Conservation (phyloP, 2,888 invertebrate species). For the Clunio marinus region DNA sequence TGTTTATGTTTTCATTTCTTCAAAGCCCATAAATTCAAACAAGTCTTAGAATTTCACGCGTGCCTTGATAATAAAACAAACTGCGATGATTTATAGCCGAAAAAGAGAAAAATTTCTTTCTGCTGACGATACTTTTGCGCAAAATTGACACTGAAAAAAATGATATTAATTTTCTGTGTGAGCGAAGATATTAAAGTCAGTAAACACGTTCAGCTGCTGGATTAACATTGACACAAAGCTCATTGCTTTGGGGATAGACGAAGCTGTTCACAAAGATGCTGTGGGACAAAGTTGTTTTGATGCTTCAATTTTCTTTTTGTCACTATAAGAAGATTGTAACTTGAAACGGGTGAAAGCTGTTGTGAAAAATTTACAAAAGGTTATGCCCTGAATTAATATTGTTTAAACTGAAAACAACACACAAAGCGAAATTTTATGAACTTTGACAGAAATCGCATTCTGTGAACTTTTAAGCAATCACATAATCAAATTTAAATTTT, state of each 20-base stretch:
- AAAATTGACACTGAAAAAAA: constrained; percentile 24
- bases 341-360: too few relatives aligned
- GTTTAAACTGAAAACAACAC: too few relatives aligned
- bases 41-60: constrained; percentile 35
- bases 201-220: constrained; percentile 24
- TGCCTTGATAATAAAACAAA: constrained; percentile 24
- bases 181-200: constrained; percentile 27
- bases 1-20: not conserved
- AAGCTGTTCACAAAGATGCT: too few relatives aligned
- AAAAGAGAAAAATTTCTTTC: not conserved
- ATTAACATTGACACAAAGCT: constrained; percentile 4
- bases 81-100: constrained; percentile 34
- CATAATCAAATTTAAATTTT: too few relatives aligned
- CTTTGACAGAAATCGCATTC: too few relatives aligned
- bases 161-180: constrained; percentile 29
- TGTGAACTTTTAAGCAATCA: too few relatives aligned
- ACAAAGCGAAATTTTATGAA: too few relatives aligned
- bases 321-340: too few relatives aligned
- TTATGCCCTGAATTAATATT: too few relatives aligned
- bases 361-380: too few relatives aligned
- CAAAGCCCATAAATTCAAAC: constrained; percentile 34
- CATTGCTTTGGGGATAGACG: not conserved
- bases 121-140: constrained; percentile 29
- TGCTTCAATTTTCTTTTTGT: too few relatives aligned
- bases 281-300: too few relatives aligned